Percentiles rank a stretch among this genome's conserved stretches.
Conservation (phyloP, 37 sponge, comb jelly and placozoan genomes). For the Aplysina aerophoba region DNA sequence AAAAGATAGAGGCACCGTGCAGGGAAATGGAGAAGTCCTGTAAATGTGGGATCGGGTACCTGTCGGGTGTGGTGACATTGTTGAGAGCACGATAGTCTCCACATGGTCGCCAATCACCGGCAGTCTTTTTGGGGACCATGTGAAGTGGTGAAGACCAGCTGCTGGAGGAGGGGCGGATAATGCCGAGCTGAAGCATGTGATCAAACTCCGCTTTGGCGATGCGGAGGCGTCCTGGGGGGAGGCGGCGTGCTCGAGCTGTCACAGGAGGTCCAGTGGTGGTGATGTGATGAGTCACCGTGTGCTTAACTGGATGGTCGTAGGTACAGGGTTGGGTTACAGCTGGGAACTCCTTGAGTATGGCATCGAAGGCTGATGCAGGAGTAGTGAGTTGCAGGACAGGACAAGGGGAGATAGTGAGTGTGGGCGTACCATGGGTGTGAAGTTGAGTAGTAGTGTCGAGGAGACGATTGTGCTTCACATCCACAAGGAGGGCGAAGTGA, state of each 20-base stretch:
- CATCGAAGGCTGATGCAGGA: background rate
- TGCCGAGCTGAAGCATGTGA: constrained; percentile 39
- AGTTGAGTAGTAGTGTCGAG: constrained; percentile 36
- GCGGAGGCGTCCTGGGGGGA: constrained; percentile 50
- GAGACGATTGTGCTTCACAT: constrained; percentile 15
- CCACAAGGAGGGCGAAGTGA: constrained; percentile 47
- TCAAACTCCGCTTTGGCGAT: no score
- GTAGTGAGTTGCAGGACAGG: constrained; percentile 2
- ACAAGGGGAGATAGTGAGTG: background rate
- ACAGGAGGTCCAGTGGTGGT: constrained; percentile 68
- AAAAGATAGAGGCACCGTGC: constrained; percentile 60
- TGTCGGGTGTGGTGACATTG: constrained; percentile 56
- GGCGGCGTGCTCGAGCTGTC: constrained; percentile 45
- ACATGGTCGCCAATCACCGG: constrained; percentile 76
- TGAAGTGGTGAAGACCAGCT: constrained; percentile 48
- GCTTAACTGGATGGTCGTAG: background rate
- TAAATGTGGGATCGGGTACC: constrained; percentile 73
- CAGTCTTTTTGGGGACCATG: constrained; percentile 66
- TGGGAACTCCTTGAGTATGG: no score
- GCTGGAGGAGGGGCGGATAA: constrained; percentile 45
- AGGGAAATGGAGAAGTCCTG: constrained; percentile 58
- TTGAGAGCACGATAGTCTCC: constrained; percentile 79
- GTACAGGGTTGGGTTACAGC: background rate
- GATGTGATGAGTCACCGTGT: constrained; percentile 39
- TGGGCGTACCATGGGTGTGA: constrained; percentile 1